These are phyloP conservation scores for Marmota flaviventris DNA, from an alignment of 2,113 vertebrate species.

Conservation along the genomic window DNA sequence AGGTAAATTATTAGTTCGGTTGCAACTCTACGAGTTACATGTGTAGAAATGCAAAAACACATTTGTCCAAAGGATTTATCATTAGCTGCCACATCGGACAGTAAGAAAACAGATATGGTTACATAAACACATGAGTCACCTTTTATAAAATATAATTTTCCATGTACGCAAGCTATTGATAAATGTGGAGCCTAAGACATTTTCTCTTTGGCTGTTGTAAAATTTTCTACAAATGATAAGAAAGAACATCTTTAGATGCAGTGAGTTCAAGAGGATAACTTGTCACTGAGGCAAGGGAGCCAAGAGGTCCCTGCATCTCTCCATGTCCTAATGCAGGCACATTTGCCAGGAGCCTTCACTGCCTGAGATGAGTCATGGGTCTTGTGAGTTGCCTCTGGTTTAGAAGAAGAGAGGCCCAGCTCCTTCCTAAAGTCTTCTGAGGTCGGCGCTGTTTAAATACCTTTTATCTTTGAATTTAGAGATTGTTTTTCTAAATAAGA, in stretches of 20 bases:
- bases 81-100: conserved; percentile 30
- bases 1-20: conserved; percentile 71
- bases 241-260: conserved; percentile 64
- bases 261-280: conserved; percentile 24
- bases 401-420: conserved; percentile 10
- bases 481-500: not conserved
- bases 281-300: conserved; percentile 18
- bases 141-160: conserved; percentile 66
- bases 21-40: conserved; percentile 60
- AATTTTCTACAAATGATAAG: conserved; percentile 68
- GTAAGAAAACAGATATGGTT: conserved; percentile 56
- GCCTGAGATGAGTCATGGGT: conserved; percentile 54
- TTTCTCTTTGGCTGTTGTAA: conserved; percentile 66
- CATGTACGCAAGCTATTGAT: conserved; percentile 69
- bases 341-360: not conserved
- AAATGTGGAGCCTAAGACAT: conserved; percentile 70
- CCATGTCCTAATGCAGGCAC: not conserved
- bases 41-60: conserved; percentile 66
- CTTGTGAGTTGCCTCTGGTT: conserved; percentile 26
- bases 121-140: conserved; percentile 75
- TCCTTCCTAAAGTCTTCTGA: not conserved
- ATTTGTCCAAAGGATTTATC: conserved; percentile 70
- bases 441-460: not conserved
- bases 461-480: conserved; percentile 38
- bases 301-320: not conserved